Evolutionary conservation across 2,888 invertebrate species (phyloP).

Genomic region (Hirtodrosophila duncani): DNA sequence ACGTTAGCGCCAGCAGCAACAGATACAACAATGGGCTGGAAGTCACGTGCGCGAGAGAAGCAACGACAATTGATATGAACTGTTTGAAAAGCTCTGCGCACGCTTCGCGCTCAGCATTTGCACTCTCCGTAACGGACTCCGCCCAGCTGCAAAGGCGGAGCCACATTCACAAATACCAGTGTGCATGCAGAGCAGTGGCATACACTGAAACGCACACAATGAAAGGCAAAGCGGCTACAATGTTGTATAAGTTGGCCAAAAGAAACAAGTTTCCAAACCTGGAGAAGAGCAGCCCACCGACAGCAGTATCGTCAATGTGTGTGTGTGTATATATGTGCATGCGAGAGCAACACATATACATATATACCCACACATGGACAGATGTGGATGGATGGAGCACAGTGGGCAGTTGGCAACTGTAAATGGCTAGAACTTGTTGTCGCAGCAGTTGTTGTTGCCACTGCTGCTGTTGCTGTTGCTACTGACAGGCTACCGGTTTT

Average conservation of each 20-base stretch:
- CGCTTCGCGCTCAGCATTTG: constrained; percentile 7
- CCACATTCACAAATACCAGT: constrained; percentile 13
- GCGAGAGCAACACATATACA: constrained; percentile 25
- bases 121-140: constrained; percentile 41
- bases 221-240: constrained; percentile 62
- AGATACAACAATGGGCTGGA: constrained; percentile 10
- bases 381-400: neutral
- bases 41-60: constrained; percentile 52
- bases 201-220: constrained; percentile 1
- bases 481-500: constrained; percentile 53
- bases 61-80: constrained; percentile 32
- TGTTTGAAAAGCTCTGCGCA: constrained; percentile 52
- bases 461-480: constrained; percentile 20
- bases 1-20: constrained; percentile 22
- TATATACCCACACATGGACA: neutral
- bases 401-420: constrained; percentile 57
- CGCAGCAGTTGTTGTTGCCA: constrained; percentile 8
- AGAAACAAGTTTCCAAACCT: constrained; percentile 71
- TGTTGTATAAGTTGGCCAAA: constrained; percentile 66
- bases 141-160: constrained; percentile 54
- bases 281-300: constrained; percentile 35
- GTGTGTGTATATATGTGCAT: constrained; percentile 9
- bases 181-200: constrained; percentile 1
- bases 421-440: constrained; percentile 59
- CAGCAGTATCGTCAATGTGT: constrained; percentile 3